A percentile compares a stretch with the other conserved stretches of the same genome.
These are phyloP conservation scores for Drepana arcuata DNA, from an alignment of 1,140 invertebrate species.

Conservation along the genomic window DNA sequence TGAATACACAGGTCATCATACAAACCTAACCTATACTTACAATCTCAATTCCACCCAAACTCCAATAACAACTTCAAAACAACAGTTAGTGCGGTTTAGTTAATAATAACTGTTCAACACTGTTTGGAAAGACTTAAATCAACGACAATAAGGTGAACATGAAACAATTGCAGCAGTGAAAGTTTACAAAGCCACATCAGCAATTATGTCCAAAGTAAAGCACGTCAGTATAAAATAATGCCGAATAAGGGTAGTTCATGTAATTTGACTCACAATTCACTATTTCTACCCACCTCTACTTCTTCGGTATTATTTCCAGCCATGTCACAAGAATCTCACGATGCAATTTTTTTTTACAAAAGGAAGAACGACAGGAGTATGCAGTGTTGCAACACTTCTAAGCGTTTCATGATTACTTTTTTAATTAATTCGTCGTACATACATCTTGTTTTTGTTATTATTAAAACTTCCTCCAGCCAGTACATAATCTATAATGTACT, in stretches of 20 bases:
- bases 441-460: too few species aligned
- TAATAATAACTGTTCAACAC: conserved; percentile 6
- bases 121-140: conserved; percentile 2
- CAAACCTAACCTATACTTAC: conserved; percentile 47
- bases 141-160: conserved; percentile 26
- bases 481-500: too few species aligned
- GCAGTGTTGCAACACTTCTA: conserved; percentile 32
- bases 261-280: conserved; percentile 11
- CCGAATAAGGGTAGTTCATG: conserved; percentile 21
- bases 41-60: conserved; percentile 2
- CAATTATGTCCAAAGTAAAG: conserved; percentile 27
- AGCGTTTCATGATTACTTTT: conserved; percentile 3
- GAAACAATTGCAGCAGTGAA: conserved; percentile 58
- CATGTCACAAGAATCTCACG: conserved; percentile 56
- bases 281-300: conserved; percentile 55
- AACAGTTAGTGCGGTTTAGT: conserved; percentile 5
- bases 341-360: conserved; percentile 49
- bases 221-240: conserved; percentile 9
- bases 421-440: too few species aligned
- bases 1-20: conserved; percentile 60
- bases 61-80: conserved; percentile 1
- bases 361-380: conserved; percentile 26
- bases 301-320: conserved; percentile 68
- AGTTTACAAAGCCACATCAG: conserved; percentile 62
- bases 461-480: too few species aligned